Conservation (phyloP, 92 coral and sea anemone genomes). For the Epizoanthus scotinus region DNA sequence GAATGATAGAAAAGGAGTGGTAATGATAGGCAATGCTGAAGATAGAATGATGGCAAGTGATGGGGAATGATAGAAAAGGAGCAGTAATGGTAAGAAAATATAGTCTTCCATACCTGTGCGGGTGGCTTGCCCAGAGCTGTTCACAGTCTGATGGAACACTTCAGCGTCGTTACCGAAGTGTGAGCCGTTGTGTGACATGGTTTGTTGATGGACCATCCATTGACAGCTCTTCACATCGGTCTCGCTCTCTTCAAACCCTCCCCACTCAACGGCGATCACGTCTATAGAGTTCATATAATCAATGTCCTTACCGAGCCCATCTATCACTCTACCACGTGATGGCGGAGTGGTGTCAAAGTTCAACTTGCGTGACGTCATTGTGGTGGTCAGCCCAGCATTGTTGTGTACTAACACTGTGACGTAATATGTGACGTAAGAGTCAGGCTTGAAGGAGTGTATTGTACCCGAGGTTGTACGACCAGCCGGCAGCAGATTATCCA, state of each 20-base stretch:
- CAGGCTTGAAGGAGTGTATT: slow-evolving; percentile 26
- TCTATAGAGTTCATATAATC: slow-evolving; percentile 68
- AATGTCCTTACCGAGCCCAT: slow-evolving; percentile 65
- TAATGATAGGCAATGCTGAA: too few species aligned
- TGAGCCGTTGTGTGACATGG: slow-evolving; percentile 77
- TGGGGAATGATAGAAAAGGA: too few species aligned
- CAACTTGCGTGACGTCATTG: slow-evolving; percentile 32
- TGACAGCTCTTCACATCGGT: slow-evolving; percentile 74
- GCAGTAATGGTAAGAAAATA: too few species aligned
- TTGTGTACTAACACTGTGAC: slow-evolving; percentile 7
- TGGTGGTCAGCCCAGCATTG: slow-evolving; percentile 11
- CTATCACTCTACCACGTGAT: slow-evolving; percentile 73
- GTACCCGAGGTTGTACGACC: slow-evolving; percentile 24
- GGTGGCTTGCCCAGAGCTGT: slow-evolving; percentile 55
- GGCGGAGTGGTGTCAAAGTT: slow-evolving; percentile 32
- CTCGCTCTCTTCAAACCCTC: slow-evolving; percentile 79
- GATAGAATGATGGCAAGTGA: too few species aligned
- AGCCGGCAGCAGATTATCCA: slow-evolving; percentile 32
- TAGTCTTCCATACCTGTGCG: slow-evolving; percentile 22
- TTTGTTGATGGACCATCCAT: slow-evolving; percentile 72
- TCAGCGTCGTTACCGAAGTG: slow-evolving; percentile 66
- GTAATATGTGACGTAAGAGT: slow-evolving; percentile 18
- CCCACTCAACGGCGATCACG: slow-evolving; percentile 71
- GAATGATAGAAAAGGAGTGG: too few species aligned
- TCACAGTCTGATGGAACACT: slow-evolving; percentile 60